A percentile compares a stretch with the other conserved stretches of the same genome.
Conservation (phyloP, 2,888 invertebrate genomes). For the Mactromeris polynyma region DNA sequence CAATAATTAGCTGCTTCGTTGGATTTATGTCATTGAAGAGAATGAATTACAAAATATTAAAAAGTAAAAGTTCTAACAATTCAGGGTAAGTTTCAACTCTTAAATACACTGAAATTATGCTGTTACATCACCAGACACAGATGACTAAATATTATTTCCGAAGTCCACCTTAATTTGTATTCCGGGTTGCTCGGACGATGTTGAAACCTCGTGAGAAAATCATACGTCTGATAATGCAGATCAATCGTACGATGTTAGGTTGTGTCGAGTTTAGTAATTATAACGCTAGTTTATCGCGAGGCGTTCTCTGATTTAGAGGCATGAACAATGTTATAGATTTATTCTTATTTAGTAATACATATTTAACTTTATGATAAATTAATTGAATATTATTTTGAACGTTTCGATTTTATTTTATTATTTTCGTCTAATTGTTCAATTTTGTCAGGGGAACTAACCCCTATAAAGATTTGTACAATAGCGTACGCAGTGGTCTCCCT, state of each 20-base stretch:
- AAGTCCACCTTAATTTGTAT: slow-evolving; percentile 19
- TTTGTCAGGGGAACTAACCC: too few species aligned
- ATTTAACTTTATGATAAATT: too few species aligned
- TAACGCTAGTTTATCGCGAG: not conserved
- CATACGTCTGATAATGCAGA: slow-evolving; percentile 36
- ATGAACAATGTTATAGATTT: too few species aligned
- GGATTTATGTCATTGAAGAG: not conserved
- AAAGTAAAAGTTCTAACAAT: not conserved
- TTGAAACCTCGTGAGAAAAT: not conserved
- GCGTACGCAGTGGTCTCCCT: too few species aligned
- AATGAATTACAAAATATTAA: not conserved
- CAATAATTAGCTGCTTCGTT: not conserved
- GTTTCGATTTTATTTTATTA: too few species aligned
- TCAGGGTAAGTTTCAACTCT: not conserved
- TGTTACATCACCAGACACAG: slow-evolving; percentile 9
- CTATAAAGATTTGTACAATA: too few species aligned
- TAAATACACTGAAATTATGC: not conserved
- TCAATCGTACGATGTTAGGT: slow-evolving; percentile 39
- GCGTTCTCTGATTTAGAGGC: not conserved
- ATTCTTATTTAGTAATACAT: too few species aligned
- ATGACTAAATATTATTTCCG: slow-evolving; percentile 5
- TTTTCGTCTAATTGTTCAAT: too few species aligned
- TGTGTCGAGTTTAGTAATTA: slow-evolving; percentile 14
- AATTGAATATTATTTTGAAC: too few species aligned
- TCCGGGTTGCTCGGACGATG: slow-evolving; percentile 39